Conservation (phyloP, 2,113 vertebrate species). For the Chinchilla lanigera region DNA sequence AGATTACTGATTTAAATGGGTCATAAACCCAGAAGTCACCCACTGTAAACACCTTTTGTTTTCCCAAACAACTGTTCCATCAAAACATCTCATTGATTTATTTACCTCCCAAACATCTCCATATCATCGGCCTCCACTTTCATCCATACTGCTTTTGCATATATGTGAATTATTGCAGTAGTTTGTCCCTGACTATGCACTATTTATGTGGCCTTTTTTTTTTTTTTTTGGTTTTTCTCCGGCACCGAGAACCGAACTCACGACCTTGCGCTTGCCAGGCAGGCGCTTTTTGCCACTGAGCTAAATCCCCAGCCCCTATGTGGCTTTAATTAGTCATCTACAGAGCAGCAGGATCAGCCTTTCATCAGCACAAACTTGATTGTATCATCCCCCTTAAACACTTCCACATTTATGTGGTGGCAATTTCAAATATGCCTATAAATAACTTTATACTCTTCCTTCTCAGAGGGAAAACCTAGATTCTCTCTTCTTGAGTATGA, state of each 20-base stretch:
- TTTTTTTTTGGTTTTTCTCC: no score
- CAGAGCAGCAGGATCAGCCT: background rate
- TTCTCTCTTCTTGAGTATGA: background rate
- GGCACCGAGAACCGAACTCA: no score
- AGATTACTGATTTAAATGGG: background rate
- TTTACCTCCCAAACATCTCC: background rate
- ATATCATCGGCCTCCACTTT: background rate
- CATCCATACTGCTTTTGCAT: background rate
- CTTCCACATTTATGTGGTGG: background rate
- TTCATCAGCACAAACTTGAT: background rate
- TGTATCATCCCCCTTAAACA: background rate
- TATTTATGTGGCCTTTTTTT: background rate
- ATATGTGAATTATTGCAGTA: background rate
- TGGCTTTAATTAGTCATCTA: background rate
- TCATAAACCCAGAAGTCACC: background rate
- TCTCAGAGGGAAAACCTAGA: background rate
- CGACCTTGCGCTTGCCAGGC: no score
- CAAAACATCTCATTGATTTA: background rate
- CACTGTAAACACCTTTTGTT: background rate
- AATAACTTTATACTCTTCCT: background rate
- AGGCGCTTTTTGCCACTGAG: no score
- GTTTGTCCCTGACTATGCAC: background rate
- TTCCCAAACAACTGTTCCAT: background rate
- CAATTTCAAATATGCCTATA: background rate
- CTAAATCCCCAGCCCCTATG: no score